Conservation (phyloP, 2,113 vertebrate genomes). For the Austrofundulus limnaeus region DNA sequence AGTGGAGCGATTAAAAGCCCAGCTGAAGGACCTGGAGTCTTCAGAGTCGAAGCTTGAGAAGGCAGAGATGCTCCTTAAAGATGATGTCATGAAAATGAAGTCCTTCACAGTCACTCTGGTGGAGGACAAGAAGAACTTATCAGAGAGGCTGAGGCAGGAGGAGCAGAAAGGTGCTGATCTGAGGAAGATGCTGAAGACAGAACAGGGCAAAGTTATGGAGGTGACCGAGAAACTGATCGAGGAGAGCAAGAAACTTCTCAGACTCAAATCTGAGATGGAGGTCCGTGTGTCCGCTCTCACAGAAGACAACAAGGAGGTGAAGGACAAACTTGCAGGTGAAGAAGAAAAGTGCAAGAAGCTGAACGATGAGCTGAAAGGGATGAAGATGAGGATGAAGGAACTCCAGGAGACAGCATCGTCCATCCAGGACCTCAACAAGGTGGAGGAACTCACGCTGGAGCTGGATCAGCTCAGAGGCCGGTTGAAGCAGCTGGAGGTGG, state of each 20-base stretch:
- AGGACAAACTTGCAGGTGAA: constrained; percentile 81
- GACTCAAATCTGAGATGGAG: constrained; percentile 93
- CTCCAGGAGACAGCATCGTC: constrained; percentile 80
- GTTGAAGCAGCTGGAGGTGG: constrained; percentile 90
- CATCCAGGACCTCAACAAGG: constrained; percentile 80
- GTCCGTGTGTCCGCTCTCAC: constrained; percentile 81
- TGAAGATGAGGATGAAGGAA: constrained; percentile 85
- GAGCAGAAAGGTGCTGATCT: constrained; percentile 87
- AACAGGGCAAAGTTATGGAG: constrained; percentile 92
- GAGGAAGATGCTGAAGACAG: constrained; percentile 85
- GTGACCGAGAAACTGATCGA: constrained; percentile 96
- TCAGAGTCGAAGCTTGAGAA: constrained; percentile 86
- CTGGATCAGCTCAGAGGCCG: constrained; percentile 89
- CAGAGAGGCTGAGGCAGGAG: constrained; percentile 90
- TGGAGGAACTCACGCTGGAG: constrained; percentile 87
- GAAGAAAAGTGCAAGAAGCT: constrained; percentile 85
- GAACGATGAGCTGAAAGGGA: constrained; percentile 77
- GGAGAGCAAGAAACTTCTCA: constrained; percentile 94
- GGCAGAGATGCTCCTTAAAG: constrained; percentile 86
- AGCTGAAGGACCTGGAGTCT: constrained; percentile 87
- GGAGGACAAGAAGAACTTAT: constrained; percentile 91
- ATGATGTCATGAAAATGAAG: constrained; percentile 92
- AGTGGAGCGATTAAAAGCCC: constrained; percentile 84
- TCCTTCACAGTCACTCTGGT: constrained; percentile 92
- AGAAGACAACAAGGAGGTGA: constrained; percentile 86